A percentile compares a stretch with the other conserved stretches of the same genome.
These are phyloP conservation scores for Yponomeuta cagnagella DNA, from an alignment of 2,888 invertebrate species.

Conservation along the genomic window DNA sequence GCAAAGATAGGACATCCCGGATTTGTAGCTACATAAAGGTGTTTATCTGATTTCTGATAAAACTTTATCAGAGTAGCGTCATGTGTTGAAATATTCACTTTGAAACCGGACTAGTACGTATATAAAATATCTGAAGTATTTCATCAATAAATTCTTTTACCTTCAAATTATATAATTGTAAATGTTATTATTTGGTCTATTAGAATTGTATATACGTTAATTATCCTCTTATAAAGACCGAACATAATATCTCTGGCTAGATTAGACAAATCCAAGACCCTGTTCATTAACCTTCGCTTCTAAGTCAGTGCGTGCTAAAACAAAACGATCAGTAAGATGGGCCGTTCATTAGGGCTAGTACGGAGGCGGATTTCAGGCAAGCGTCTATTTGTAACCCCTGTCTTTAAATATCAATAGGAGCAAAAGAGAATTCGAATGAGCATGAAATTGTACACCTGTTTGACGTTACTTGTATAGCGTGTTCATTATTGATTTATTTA, in stretches of 20 bases:
- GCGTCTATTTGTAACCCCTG: background rate
- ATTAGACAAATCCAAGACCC: background rate
- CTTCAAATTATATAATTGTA: too few species aligned
- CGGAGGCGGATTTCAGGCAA: background rate
- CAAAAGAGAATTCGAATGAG: background rate
- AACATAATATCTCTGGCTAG: background rate
- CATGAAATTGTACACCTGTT: background rate
- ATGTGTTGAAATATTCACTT: constrained; percentile 15
- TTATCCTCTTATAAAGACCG: too few species aligned
- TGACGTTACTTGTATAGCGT: background rate
- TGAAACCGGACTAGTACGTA: constrained; percentile 16
- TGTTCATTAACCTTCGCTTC: constrained; percentile 3
- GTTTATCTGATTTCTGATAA: constrained; percentile 7
- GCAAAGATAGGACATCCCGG: background rate
- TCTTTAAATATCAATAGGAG: background rate
- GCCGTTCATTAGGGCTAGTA: constrained; percentile 1
- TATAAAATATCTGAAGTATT: constrained; percentile 14
- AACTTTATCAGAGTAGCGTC: constrained; percentile 1
- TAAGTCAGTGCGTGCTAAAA: constrained; percentile 5
- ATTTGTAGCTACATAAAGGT: background rate
- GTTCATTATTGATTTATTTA: background rate
- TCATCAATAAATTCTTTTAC: too few species aligned
- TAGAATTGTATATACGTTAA: too few species aligned
- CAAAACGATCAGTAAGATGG: constrained; percentile 4
- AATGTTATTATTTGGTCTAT: too few species aligned